These are phyloP conservation scores for Hemiscyllium ocellatum DNA, from an alignment of 2,113 vertebrate genomes.

Conservation along the genomic window DNA sequence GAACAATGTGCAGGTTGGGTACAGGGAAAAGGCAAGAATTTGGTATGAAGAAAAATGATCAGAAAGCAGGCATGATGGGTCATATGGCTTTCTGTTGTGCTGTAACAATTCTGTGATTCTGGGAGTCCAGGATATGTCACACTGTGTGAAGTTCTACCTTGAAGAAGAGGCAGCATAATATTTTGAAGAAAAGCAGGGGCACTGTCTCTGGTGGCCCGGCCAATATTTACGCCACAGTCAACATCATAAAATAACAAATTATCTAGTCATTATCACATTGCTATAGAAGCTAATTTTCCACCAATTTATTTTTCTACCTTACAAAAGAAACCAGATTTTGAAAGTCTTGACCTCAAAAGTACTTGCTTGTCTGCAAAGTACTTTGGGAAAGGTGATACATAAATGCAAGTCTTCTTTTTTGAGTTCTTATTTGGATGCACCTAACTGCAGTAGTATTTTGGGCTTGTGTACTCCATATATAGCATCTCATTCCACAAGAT, in stretches of 20 bases:
- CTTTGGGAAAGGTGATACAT: background rate
- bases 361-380: background rate
- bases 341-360: background rate
- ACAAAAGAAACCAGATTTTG: background rate
- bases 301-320: background rate
- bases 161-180: too few species aligned
- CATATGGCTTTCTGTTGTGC: too few species aligned
- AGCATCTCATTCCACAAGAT: conserved; percentile 3
- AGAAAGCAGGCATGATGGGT: too few species aligned
- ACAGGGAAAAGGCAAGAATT: too few species aligned
- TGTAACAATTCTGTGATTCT: too few species aligned
- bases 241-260: background rate
- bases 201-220: background rate
- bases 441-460: background rate
- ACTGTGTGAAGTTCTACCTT: background rate
- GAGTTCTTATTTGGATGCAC: background rate
- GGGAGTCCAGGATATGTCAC: background rate
- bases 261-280: background rate
- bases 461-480: background rate
- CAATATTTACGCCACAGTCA: background rate
- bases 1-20: too few species aligned
- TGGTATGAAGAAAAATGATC: too few species aligned
- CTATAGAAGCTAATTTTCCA: background rate
- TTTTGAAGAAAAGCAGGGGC: background rate
- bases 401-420: background rate